Evolutionary conservation across 1,140 invertebrate genomes (phyloP).

Genomic region (Trichonephila clavata): DNA sequence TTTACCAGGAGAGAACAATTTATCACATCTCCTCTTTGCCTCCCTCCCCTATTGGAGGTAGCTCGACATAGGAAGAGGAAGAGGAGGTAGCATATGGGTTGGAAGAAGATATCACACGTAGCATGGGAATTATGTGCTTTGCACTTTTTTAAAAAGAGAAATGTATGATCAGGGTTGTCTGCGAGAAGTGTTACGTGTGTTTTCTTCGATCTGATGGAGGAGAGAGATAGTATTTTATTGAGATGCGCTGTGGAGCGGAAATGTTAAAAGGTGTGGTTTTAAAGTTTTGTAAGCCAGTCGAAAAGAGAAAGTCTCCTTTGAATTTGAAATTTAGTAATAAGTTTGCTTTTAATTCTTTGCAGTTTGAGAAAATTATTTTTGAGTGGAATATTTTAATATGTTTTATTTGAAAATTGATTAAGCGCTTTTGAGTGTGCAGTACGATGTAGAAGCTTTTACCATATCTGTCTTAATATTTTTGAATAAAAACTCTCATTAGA

Average conservation of each 20-base stretch:
- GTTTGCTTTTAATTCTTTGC: too few species aligned
- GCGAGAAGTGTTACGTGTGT: neutral
- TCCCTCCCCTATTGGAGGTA: neutral
- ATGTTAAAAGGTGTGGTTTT: too few species aligned
- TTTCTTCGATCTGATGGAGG: neutral
- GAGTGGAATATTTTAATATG: too few species aligned
- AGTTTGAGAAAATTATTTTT: too few species aligned
- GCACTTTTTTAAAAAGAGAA: neutral
- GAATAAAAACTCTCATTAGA: too few species aligned
- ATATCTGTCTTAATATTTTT: too few species aligned
- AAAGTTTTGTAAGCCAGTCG: too few species aligned
- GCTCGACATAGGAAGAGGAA: neutral
- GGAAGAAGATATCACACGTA: neutral
- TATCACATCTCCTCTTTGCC: conserved; percentile 1
- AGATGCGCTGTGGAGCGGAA: neutral
- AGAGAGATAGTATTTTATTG: neutral
- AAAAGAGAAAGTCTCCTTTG: too few species aligned
- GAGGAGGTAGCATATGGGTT: neutral
- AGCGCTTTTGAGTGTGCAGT: too few species aligned
- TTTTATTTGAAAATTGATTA: too few species aligned
- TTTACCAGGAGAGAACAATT: conserved; percentile 36
- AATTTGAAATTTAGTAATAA: too few species aligned
- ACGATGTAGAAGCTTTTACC: too few species aligned
- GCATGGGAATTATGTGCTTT: neutral
- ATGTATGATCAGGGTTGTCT: neutral